A percentile compares a stretch with the other conserved stretches of the same genome.
These are phyloP conservation scores for Grantiella picta DNA, from an alignment of 2,113 vertebrate genomes.

Conservation along the genomic window DNA sequence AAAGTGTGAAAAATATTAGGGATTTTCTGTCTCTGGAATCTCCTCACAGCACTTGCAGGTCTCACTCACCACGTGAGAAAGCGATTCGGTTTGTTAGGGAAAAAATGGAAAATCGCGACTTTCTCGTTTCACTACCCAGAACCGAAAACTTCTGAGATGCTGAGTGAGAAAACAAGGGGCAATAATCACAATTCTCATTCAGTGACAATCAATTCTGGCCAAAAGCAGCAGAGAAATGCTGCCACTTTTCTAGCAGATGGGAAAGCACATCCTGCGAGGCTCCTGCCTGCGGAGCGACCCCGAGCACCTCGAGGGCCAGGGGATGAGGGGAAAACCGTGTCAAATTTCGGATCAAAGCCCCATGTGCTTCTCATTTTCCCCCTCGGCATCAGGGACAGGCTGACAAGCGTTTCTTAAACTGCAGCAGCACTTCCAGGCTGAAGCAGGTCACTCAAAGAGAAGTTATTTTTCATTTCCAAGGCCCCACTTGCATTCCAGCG, in stretches of 20 bases:
- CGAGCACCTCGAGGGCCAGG: neutral
- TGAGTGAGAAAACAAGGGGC: neutral
- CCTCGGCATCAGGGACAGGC: neutral
- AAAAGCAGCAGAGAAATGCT: neutral
- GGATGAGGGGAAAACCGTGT: neutral
- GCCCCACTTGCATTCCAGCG: neutral
- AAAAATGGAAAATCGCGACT: neutral
- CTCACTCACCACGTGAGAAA: neutral
- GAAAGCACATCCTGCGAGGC: neutral
- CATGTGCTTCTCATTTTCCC: neutral
- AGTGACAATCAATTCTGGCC: neutral
- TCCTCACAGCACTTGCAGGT: neutral
- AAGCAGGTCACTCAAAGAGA: neutral
- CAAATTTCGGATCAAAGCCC: neutral
- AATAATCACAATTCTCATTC: neutral
- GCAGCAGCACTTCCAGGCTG: neutral
- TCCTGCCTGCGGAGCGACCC: neutral
- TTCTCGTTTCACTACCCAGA: neutral
- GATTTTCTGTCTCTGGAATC: neutral
- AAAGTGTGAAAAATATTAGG: neutral
- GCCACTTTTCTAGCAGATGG: neutral
- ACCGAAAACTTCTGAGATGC: neutral
- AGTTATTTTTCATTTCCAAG: neutral
- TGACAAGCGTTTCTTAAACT: neutral
- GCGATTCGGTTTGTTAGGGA: rapidly evolving